phyloP scores from a whole-genome alignment of 2,113 vertebrate genomes.

The Otis tarda region DNA sequence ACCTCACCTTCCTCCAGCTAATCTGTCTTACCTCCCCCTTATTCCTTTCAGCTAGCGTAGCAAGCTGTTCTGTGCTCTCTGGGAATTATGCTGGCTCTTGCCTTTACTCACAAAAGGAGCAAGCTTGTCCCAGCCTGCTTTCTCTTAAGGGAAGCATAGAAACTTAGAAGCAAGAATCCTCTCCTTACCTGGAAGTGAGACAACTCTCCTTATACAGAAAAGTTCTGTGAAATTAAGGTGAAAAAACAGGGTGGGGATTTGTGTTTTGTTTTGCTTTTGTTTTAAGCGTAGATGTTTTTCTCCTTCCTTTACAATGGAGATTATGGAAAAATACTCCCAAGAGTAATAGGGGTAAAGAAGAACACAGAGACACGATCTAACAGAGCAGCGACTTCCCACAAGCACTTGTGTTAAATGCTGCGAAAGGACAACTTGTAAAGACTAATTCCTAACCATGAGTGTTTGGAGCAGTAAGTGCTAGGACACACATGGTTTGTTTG shows the following conservation, averaged over 20 bases:
- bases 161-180: not conserved
- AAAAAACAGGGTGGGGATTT: not conserved
- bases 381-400: not conserved
- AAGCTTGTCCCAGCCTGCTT: not conserved
- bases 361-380: not conserved
- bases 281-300: not conserved
- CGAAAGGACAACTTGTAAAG: not conserved
- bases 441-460: not conserved
- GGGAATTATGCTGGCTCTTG: not conserved
- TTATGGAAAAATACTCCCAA: not conserved
- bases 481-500: not conserved
- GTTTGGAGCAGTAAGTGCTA: not conserved
- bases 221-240: not conserved
- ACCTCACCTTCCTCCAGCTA: not conserved
- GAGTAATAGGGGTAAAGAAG: not conserved
- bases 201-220: not conserved
- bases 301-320: not conserved
- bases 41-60: not conserved
- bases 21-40: not conserved
- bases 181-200: not conserved
- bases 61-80: not conserved
- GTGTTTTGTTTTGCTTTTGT: not conserved
- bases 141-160: not conserved
- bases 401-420: not conserved
- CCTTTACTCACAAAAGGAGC: not conserved